Percentiles rank a stretch among this genome's conserved stretches.
Conservation (phyloP, 1,140 invertebrate genomes). For the Phenacoccus solenopsis region DNA sequence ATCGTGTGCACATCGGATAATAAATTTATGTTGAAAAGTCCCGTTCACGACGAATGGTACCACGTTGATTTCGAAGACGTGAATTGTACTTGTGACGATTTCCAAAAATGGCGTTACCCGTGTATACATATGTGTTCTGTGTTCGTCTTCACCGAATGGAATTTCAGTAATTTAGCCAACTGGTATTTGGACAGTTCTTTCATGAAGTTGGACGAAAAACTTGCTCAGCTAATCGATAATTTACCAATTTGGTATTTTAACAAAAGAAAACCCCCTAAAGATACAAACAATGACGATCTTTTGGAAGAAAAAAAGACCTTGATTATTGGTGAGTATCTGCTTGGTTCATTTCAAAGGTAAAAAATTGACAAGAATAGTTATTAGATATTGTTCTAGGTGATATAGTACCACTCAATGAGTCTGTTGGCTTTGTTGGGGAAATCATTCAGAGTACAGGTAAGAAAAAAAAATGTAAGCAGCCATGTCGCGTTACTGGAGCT, state of each 20-base stretch:
- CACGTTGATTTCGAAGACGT: background rate
- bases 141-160: background rate
- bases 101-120: background rate
- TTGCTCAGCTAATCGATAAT: background rate
- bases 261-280: background rate
- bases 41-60: background rate
- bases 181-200: background rate
- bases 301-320: background rate
- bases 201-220: background rate
- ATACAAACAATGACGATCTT: background rate
- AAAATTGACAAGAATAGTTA: no score
- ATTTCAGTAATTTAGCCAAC: background rate
- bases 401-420: background rate
- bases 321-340: background rate
- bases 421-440: background rate
- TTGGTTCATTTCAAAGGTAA: background rate
- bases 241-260: background rate
- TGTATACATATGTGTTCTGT: background rate
- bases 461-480: no score
- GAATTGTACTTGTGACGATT: background rate
- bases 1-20: background rate
- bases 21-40: background rate
- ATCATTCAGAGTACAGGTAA: no score
- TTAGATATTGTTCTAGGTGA: background rate
- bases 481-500: no score